phyloP scores from a whole-genome alignment of 2,888 invertebrate genomes.

The Anaspis maculata region DNA sequence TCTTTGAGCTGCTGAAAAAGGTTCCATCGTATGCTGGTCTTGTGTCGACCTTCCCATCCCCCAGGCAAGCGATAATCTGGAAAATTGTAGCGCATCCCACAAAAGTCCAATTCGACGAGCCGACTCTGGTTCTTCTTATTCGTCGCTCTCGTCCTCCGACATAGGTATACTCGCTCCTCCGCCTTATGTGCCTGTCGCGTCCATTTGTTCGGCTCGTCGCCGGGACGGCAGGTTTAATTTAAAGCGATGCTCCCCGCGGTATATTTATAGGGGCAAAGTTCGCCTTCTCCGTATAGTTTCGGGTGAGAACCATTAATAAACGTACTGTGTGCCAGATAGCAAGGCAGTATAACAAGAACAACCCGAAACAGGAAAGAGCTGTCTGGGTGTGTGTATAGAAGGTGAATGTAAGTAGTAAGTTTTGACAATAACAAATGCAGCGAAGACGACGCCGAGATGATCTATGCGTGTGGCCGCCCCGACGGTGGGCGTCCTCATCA shows the following conservation, averaged over 20 bases:
- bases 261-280: slow-evolving; percentile 14
- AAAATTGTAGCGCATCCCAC: too few relatives aligned
- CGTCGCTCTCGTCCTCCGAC: too few relatives aligned
- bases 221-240: slow-evolving; percentile 8
- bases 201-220: slow-evolving; percentile 4
- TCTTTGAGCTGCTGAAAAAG: too few relatives aligned
- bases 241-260: slow-evolving; percentile 9
- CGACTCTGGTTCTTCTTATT: too few relatives aligned
- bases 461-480: slow-evolving; percentile 33
- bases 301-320: slow-evolving; percentile 13
- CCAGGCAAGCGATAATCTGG: too few relatives aligned
- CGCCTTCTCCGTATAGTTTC: slow-evolving; percentile 8
- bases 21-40: too few relatives aligned
- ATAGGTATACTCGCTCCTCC: too few relatives aligned
- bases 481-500: slow-evolving; percentile 25
- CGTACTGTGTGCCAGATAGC: slow-evolving; percentile 10
- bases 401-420: slow-evolving; percentile 20
- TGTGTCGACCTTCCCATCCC: too few relatives aligned
- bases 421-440: slow-evolving; percentile 24
- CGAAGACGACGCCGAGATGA: slow-evolving; percentile 22
- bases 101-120: too few relatives aligned
- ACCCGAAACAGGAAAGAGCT: slow-evolving; percentile 21
- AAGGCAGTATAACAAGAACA: slow-evolving; percentile 16
- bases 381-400: slow-evolving; percentile 13
- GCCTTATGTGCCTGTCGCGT: too few relatives aligned